Evolutionary conservation across 2,888 invertebrate genomes (phyloP).

Genomic region (Acrobasis suavella): DNA sequence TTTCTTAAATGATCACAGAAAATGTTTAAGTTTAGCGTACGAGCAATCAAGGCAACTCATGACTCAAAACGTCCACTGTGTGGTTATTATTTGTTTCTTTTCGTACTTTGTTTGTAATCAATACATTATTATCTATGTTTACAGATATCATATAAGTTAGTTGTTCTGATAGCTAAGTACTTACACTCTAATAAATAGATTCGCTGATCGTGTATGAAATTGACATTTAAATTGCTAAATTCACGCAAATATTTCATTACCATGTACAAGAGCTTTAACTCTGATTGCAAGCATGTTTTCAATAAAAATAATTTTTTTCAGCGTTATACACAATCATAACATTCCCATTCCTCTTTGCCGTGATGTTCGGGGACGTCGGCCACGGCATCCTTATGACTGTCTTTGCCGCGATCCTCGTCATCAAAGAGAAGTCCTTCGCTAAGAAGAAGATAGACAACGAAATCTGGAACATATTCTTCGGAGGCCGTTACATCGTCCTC

Average conservation of each 20-base stretch:
- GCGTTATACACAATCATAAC: conserved; percentile 88
- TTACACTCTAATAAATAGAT: too few species aligned
- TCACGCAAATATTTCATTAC: neutral
- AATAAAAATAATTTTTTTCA: conserved; percentile 49
- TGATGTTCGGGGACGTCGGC: conserved; percentile 90
- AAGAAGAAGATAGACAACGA: conserved; percentile 80
- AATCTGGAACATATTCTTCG: conserved; percentile 88
- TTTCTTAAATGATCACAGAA: too few species aligned
- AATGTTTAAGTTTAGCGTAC: too few species aligned
- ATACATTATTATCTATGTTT: too few species aligned
- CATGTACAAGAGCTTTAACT: neutral
- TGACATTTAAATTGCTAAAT: neutral
- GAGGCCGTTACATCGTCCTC: conserved; percentile 87
- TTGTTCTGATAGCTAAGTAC: too few species aligned
- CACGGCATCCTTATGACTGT: conserved; percentile 86
- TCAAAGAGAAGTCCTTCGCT: conserved; percentile 83
- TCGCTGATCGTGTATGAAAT: neutral
- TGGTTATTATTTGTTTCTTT: too few species aligned
- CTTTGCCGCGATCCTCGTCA: conserved; percentile 84
- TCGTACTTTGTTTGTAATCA: too few species aligned
- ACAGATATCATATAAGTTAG: too few species aligned
- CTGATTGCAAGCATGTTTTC: neutral
- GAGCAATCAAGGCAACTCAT: too few species aligned
- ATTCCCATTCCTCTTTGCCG: conserved; percentile 90
- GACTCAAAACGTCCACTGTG: too few species aligned